Conservation (phyloP, 2,888 invertebrate genomes). For the Troilus luridus region DNA sequence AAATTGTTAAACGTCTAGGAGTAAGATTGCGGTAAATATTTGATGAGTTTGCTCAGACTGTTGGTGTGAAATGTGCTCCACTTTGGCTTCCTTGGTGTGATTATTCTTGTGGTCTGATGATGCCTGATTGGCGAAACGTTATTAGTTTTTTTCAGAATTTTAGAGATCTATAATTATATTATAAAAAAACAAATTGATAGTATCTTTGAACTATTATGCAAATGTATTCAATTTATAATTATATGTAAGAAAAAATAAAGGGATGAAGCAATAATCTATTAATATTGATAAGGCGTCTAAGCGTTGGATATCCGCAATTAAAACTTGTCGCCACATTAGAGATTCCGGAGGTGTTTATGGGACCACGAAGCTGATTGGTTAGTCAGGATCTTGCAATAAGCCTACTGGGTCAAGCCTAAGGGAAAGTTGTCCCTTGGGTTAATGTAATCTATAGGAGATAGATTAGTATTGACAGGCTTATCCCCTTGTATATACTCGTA, state of each 20-base stretch:
- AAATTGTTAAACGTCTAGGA: too few species aligned
- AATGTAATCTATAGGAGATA: not conserved
- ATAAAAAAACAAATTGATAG: not conserved
- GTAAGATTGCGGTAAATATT: too few species aligned
- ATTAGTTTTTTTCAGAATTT: too few species aligned
- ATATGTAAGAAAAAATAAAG: not conserved
- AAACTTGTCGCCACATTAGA: slow-evolving; percentile 1
- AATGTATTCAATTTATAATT: not conserved
- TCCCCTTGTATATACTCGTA: not conserved
- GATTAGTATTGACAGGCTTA: not conserved
- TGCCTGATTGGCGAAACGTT: too few species aligned
- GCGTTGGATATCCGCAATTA: not conserved
- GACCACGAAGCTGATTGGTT: not conserved
- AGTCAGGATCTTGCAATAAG: not conserved
- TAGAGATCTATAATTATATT: too few species aligned
- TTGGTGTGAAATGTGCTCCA: too few species aligned
- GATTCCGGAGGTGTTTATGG: slow-evolving; percentile 12
- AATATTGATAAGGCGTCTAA: slow-evolving; percentile 4
- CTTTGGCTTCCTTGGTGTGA: too few species aligned
- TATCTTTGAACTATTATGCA: not conserved
- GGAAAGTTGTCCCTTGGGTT: not conserved
- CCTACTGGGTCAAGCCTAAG: not conserved
- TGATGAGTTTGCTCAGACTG: too few species aligned
- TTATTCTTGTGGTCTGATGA: too few species aligned
- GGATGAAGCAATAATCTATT: not conserved